phyloP scores from a whole-genome alignment of 2,888 invertebrate genomes.

The Balanococcus diminutus region DNA sequence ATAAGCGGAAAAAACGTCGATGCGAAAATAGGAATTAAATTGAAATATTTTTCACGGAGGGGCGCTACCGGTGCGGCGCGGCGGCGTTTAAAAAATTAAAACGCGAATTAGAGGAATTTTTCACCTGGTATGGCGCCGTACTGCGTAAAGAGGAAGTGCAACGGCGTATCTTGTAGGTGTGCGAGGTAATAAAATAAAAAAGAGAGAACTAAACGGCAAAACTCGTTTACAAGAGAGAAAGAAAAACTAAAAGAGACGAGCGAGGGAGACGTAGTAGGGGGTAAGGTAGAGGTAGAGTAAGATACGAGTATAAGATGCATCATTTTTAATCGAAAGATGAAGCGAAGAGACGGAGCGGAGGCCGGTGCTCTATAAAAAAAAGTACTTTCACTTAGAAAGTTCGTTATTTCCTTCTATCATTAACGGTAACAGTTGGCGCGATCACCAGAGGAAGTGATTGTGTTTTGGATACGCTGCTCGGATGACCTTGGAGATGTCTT shows the following conservation, averaged over 20 bases:
- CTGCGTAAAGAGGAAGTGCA: background rate
- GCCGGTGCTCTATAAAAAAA: conserved; percentile 41
- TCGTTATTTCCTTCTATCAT: conserved; percentile 52
- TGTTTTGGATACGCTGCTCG: conserved; percentile 18
- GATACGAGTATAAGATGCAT: conserved; percentile 37
- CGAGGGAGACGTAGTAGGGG: background rate
- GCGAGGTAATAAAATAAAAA: background rate
- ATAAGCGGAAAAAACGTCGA: background rate
- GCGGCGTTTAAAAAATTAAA: background rate
- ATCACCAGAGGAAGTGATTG: conserved; percentile 53
- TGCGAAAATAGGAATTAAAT: background rate
- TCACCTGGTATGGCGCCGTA: background rate
- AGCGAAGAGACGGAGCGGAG: background rate
- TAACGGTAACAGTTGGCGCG: conserved; percentile 54
- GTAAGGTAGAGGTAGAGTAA: too few species aligned
- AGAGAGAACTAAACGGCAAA: background rate
- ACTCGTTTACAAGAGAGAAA: background rate
- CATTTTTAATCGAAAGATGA: conserved; percentile 27
- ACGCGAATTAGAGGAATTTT: background rate
- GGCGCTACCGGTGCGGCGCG: background rate
- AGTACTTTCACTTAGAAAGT: conserved; percentile 54
- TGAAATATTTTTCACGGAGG: background rate
- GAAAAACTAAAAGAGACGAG: conserved; percentile 10
- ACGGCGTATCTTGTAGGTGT: background rate
- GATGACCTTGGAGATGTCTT: conserved; percentile 52